These are phyloP conservation scores for Vannuccia rotundouncinata DNA, from an alignment of 2,888 invertebrate species.

Conservation along the genomic window DNA sequence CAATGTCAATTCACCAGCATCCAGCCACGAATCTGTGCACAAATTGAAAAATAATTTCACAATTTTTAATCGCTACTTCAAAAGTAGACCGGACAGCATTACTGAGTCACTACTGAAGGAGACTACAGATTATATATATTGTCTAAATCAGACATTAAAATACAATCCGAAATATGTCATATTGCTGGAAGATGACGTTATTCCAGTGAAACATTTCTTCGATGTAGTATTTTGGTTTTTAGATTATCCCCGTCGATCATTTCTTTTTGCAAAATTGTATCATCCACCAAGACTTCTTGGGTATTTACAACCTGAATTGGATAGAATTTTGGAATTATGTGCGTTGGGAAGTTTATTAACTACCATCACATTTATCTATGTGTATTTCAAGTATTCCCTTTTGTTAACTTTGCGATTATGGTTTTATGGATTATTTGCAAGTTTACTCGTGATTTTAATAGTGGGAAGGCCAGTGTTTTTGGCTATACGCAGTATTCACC, in stretches of 20 bases:
- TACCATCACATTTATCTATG: background rate
- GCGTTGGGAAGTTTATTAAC: background rate
- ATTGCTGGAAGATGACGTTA: background rate
- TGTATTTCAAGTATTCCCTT: background rate
- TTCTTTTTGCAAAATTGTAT: background rate
- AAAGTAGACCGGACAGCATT: background rate
- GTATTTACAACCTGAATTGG: background rate
- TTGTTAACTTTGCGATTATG: background rate
- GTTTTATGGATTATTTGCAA: background rate
- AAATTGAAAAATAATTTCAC: background rate
- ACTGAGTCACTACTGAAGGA: background rate
- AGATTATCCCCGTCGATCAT: background rate
- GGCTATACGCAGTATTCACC: background rate
- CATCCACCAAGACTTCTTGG: slow-evolving; percentile 8
- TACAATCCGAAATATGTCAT: background rate
- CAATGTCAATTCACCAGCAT: background rate
- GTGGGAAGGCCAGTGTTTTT: background rate
- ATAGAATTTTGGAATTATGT: background rate
- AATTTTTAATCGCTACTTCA: background rate
- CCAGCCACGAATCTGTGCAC: background rate
- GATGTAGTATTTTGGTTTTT: background rate
- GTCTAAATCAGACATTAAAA: background rate
- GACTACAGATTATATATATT: background rate
- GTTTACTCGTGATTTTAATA: background rate
- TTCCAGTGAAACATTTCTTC: background rate